A percentile compares a stretch with the other conserved stretches of the same genome.
Evolutionary conservation across 2,113 vertebrate species (phyloP).

Genomic region (Microtus richardsoni): DNA sequence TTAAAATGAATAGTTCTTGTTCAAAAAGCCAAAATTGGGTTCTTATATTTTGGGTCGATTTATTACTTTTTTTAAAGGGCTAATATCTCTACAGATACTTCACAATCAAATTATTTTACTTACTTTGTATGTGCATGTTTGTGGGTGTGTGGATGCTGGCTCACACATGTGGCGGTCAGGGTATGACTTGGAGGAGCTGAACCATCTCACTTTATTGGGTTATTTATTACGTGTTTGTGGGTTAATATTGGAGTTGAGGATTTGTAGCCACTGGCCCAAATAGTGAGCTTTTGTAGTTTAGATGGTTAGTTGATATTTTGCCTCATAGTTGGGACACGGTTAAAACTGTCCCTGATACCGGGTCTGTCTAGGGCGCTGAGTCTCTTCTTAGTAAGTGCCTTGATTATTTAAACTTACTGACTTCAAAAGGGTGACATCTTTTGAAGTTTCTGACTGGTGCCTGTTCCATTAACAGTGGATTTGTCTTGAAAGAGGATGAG

Average conservation of each 20-base stretch:
- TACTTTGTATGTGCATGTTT: background rate
- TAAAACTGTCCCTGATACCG: background rate
- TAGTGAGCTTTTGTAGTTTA: conserved; percentile 9
- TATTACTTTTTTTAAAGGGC: background rate
- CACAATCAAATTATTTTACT: background rate
- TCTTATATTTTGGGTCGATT: background rate
- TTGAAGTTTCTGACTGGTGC: background rate
- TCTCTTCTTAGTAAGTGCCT: conserved; percentile 6
- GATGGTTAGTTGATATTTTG: background rate
- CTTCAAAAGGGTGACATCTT: conserved; percentile 46
- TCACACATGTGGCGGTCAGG: too few relatives aligned
- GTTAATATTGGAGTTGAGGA: background rate
- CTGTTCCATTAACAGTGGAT: conserved; percentile 31
- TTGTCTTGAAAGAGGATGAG: background rate
- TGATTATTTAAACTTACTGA: conserved; percentile 59
- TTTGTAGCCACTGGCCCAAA: background rate
- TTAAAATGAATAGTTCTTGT: background rate
- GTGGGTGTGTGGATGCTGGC: background rate
- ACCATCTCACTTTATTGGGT: background rate
- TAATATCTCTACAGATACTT: background rate
- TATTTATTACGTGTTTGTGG: background rate
- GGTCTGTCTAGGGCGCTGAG: background rate
- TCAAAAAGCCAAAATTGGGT: background rate
- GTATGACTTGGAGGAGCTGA: background rate
- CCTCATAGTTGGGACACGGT: background rate